Percentiles rank a stretch among this genome's conserved stretches.
phyloP scores from a whole-genome alignment of 2,797 vertebrate genomes.

The Alexandromys oeconomus region DNA sequence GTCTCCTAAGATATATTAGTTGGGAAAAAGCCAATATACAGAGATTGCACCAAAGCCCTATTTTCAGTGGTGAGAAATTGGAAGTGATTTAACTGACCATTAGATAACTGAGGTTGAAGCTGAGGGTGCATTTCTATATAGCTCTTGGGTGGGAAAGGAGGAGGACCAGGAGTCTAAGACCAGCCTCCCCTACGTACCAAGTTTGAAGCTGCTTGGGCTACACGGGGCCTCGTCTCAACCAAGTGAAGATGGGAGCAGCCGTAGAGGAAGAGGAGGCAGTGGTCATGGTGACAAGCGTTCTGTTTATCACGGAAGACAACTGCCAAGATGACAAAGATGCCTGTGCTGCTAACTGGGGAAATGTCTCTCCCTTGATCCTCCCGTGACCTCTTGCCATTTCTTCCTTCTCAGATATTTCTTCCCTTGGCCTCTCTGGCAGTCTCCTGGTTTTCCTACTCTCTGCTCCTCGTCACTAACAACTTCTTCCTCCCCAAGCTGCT shows the following conservation, averaged over 20 bases:
- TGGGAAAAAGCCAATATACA: not conserved
- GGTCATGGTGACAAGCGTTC: not conserved
- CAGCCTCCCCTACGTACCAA: not conserved
- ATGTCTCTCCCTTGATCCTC: not conserved
- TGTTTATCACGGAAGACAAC: not conserved
- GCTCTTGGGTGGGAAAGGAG: not conserved
- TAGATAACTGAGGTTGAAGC: not conserved
- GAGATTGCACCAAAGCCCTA: not conserved
- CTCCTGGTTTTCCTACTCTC: slow-evolving; percentile 19
- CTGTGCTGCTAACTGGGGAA: not conserved
- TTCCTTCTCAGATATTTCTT: slow-evolving; percentile 41
- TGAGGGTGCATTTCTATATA: not conserved
- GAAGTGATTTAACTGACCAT: not conserved
- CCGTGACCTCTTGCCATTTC: not conserved
- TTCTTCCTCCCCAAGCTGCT: not conserved
- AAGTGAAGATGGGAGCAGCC: not conserved
- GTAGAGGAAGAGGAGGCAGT: not conserved
- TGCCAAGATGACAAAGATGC: not conserved
- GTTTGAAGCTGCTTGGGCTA: not conserved
- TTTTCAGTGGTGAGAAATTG: slow-evolving; percentile 20
- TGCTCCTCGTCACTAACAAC: not conserved
- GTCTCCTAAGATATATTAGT: slow-evolving; percentile 5
- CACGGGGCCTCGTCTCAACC: not conserved
- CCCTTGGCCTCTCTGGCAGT: not conserved
- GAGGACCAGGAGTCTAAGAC: not conserved